Percentiles rank a stretch among this genome's conserved stretches.
These are phyloP conservation scores for Sphecodes monilicornis DNA, from an alignment of 2,888 invertebrate genomes.

Conservation along the genomic window DNA sequence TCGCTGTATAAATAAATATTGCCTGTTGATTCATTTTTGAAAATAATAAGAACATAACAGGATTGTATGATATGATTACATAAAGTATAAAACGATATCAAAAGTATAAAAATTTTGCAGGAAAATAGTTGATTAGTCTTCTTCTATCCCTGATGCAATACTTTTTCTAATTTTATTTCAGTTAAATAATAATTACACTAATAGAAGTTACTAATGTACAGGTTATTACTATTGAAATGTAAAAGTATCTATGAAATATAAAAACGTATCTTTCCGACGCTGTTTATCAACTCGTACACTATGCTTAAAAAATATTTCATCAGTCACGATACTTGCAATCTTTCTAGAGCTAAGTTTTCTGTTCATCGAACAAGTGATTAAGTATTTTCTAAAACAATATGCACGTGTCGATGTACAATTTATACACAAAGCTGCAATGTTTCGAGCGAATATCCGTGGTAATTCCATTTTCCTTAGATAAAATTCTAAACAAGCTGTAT, in stretches of 20 bases:
- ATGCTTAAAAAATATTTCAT: neutral
- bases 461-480: neutral
- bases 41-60: neutral
- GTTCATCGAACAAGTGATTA: neutral
- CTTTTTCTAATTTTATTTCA: neutral
- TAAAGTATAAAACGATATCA: neutral
- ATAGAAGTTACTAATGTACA: neutral
- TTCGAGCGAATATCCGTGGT: neutral
- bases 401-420: neutral
- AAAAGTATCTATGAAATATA: neutral
- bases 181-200: neutral
- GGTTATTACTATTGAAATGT: neutral
- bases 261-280: neutral
- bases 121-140: neutral
- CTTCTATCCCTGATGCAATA: neutral
- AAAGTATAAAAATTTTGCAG: neutral
- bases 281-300: neutral
- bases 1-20: neutral
- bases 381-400: neutral
- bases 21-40: neutral
- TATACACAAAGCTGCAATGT: neutral
- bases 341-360: neutral
- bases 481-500: constrained; percentile 5
- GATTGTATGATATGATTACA: neutral
- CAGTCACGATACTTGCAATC: neutral